Evolutionary conservation across 2,113 vertebrate species (phyloP).

Genomic region (Tringa solitaria): DNA sequence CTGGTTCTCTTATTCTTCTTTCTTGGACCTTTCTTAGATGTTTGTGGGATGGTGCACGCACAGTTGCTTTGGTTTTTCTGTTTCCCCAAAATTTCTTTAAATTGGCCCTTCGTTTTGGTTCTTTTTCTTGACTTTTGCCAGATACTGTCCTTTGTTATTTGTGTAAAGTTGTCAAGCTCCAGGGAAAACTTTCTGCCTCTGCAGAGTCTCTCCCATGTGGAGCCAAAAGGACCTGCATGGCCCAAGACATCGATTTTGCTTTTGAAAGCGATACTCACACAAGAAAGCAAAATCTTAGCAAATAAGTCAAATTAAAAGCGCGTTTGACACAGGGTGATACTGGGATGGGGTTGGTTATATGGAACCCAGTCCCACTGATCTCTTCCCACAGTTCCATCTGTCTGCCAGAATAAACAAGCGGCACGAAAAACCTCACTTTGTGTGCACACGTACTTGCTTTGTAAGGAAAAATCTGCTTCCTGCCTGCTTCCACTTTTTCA

Average conservation of each 20-base stretch:
- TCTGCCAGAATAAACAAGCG: background rate
- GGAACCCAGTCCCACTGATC: background rate
- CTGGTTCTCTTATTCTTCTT: background rate
- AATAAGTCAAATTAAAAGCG: background rate
- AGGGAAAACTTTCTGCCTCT: background rate
- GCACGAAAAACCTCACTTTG: background rate
- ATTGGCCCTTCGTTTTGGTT: background rate
- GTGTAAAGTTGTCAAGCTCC: background rate
- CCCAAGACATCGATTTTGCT: background rate
- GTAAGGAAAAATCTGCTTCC: constrained; percentile 27
- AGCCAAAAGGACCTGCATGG: background rate
- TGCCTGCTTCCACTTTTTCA: background rate
- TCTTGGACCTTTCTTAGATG: background rate
- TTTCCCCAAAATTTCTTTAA: background rate
- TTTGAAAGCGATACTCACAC: background rate
- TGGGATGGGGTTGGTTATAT: background rate
- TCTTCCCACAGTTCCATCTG: background rate
- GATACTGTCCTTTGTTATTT: background rate
- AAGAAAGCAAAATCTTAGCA: background rate
- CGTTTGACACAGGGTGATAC: background rate
- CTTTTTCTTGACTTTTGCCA: background rate
- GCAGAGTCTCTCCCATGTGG: background rate
- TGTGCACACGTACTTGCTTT: background rate
- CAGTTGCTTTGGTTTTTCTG: background rate
- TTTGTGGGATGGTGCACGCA: background rate